Evolutionary conservation across 2,797 vertebrate genomes (phyloP).

Genomic region (Neosalanx taihuensis): DNA sequence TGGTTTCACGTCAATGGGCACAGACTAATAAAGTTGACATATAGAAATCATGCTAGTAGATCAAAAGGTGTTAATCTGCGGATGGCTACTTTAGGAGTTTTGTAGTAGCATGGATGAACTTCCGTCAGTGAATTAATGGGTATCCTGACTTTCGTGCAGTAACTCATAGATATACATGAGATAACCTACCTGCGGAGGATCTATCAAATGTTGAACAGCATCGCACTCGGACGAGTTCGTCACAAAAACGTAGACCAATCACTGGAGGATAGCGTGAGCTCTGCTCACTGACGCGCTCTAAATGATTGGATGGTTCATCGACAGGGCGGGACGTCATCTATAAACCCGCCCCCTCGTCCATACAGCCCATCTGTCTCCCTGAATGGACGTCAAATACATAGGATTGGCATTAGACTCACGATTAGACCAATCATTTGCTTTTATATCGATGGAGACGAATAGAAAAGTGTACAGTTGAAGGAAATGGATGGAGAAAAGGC

Average conservation of each 20-base stretch:
- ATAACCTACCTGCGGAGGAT: too few species aligned
- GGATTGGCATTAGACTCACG: not conserved
- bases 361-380: not conserved
- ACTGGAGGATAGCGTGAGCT: constrained; percentile 79
- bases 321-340: constrained; percentile 48
- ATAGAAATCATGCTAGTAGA: too few species aligned
- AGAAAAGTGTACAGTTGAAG: not conserved
- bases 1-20: too few species aligned
- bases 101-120: too few species aligned
- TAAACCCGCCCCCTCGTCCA: constrained; percentile 32
- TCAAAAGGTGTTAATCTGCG: too few species aligned
- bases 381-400: not conserved
- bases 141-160: too few species aligned
- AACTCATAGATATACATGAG: too few species aligned
- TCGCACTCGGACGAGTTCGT: not conserved
- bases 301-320: constrained; percentile 55
- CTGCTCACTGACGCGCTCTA: constrained; percentile 71
- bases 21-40: too few species aligned
- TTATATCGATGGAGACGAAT: not conserved
- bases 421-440: not conserved
- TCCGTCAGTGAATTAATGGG: too few species aligned
- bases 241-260: not conserved
- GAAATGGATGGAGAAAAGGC: not conserved
- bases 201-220: not conserved
- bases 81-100: too few species aligned